A percentile compares a stretch with the other conserved stretches of the same genome.
Evolutionary conservation across 2,113 vertebrate species (phyloP).

Genomic region (Spea multiplicata): DNA sequence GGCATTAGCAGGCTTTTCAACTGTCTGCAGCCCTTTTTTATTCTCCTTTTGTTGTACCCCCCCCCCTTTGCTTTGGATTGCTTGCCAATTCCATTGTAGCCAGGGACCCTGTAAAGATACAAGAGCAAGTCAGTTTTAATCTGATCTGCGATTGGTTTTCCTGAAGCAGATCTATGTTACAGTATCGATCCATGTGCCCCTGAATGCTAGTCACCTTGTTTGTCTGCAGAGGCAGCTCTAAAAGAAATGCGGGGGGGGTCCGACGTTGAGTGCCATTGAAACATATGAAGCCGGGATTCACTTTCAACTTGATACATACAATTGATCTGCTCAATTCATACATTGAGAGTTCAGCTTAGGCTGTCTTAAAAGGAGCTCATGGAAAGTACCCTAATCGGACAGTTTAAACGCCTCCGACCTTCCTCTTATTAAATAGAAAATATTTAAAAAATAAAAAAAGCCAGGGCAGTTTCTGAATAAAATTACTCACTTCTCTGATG

Average conservation of each 20-base stretch:
- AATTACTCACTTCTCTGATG: not conserved
- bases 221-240: slow-evolving; percentile 51
- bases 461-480: not conserved
- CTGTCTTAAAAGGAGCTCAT: slow-evolving; percentile 10
- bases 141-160: slow-evolving; percentile 85
- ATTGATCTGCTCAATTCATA: slow-evolving; percentile 58
- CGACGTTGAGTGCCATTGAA: not conserved
- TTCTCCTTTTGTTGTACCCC: slow-evolving; percentile 58
- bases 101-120: slow-evolving; percentile 76
- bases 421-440: slow-evolving; percentile 49
- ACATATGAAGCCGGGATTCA: slow-evolving; percentile 46
- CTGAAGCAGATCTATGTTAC: slow-evolving; percentile 72
- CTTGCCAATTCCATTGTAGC: slow-evolving; percentile 84
- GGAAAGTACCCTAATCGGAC: slow-evolving; percentile 52
- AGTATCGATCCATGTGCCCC: slow-evolving; percentile 67
- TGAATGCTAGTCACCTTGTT: slow-evolving; percentile 67
- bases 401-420: slow-evolving; percentile 57
- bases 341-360: slow-evolving; percentile 46
- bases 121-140: slow-evolving; percentile 89
- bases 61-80: slow-evolving; percentile 82
- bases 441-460: not conserved
- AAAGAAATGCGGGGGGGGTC: not conserved
- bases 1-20: slow-evolving; percentile 75
- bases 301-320: slow-evolving; percentile 63
- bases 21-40: slow-evolving; percentile 56